Percentiles rank a stretch among this genome's conserved stretches.
phyloP scores from a whole-genome alignment of 2,113 vertebrate genomes.

The Okapia johnstoni region DNA sequence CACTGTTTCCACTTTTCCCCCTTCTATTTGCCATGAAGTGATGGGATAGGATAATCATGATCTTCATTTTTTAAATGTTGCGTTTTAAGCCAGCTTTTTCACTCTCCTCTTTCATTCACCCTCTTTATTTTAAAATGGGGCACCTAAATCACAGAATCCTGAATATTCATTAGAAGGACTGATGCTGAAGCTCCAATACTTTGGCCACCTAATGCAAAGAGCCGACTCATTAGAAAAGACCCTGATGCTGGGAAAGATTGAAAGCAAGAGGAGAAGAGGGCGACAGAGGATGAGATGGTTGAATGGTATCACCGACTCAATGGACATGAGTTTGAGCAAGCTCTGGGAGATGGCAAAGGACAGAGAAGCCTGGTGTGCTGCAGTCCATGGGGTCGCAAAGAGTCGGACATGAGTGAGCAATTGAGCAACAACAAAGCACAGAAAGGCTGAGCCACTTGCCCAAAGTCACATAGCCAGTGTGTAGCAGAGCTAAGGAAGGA shows the following conservation, averaged over 20 bases:
- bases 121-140: not conserved
- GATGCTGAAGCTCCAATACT: not conserved
- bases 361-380: rapidly evolving
- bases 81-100: not conserved
- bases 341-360: not conserved
- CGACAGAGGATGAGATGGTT: not conserved
- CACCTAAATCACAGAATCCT: not conserved
- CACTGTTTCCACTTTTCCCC: not conserved
- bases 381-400: not conserved
- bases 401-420: not conserved
- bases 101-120: not conserved
- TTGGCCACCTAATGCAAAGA: not conserved
- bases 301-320: not conserved
- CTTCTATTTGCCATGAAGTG: not conserved
- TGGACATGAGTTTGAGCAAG: not conserved
- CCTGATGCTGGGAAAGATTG: not conserved
- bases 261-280: not conserved
- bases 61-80: not conserved
- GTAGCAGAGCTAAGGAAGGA: not conserved
- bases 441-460: not conserved
- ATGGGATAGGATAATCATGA: not conserved
- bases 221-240: not conserved
- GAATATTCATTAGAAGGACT: not conserved
- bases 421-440: not conserved
- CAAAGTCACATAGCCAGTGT: not conserved